Conservation (phyloP, 2,113 vertebrate species). For the Dendrocopos noguchii region DNA sequence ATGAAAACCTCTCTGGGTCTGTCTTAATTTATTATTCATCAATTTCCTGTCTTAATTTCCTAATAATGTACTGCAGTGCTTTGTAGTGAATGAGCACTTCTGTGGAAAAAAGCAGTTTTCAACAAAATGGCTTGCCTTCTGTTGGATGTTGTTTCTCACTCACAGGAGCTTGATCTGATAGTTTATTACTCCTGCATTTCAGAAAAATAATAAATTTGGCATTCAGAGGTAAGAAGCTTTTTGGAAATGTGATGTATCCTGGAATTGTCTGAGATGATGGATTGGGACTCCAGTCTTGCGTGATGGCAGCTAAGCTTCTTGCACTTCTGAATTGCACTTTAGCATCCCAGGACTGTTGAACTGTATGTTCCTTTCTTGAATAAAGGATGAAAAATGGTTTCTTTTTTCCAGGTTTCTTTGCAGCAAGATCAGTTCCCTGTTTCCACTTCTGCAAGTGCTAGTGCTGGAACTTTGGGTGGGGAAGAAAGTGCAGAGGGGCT, state of each 20-base stretch:
- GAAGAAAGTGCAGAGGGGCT: not conserved
- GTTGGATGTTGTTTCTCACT: not conserved
- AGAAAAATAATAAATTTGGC: not conserved
- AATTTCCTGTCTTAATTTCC: not conserved
- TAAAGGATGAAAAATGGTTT: accelerated
- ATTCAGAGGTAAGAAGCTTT: not conserved
- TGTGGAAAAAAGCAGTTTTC: not conserved
- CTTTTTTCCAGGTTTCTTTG: not conserved
- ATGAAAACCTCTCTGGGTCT: not conserved
- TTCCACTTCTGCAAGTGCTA: not conserved
- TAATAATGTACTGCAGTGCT: not conserved
- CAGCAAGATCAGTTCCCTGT: not conserved
- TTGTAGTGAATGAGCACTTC: not conserved
- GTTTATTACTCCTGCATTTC: not conserved
- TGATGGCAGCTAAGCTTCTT: not conserved
- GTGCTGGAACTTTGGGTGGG: not conserved
- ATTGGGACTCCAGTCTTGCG: not conserved
- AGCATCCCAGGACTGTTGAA: not conserved
- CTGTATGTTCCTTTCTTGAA: not conserved
- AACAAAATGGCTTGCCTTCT: not conserved
- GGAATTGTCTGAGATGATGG: not conserved
- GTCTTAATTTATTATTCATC: not conserved
- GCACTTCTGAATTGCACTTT: not conserved
- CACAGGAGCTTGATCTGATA: not conserved
- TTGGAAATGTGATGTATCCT: not conserved